Evolutionary conservation across 2,113 vertebrate genomes (phyloP).

Genomic region (Notothenia coriiceps): DNA sequence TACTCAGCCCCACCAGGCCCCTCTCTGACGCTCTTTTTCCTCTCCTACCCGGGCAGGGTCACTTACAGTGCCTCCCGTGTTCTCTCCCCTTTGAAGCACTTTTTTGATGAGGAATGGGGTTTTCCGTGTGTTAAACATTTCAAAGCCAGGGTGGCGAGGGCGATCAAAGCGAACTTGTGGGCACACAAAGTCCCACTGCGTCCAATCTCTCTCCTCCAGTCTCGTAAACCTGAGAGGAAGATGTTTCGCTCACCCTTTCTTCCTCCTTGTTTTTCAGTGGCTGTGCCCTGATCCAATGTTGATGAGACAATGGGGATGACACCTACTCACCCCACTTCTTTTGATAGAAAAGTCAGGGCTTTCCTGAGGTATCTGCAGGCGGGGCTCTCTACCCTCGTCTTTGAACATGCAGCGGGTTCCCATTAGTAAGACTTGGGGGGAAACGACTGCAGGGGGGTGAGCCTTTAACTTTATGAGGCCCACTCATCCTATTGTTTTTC

Average conservation of each 20-base stretch:
- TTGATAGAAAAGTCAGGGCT: slow-evolving; percentile 75
- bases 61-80: slow-evolving; percentile 54
- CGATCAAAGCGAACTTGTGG: slow-evolving; percentile 56
- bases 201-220: slow-evolving; percentile 19
- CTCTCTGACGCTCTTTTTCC: slow-evolving; percentile 65
- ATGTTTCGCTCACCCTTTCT: slow-evolving; percentile 40
- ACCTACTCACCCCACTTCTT: slow-evolving; percentile 55
- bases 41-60: not conserved
- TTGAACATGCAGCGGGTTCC: slow-evolving; percentile 78
- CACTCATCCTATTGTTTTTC: slow-evolving; percentile 64
- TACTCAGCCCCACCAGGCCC: slow-evolving; percentile 23
- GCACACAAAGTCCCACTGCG: slow-evolving; percentile 23
- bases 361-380: slow-evolving; percentile 70
- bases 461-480: slow-evolving; percentile 55
- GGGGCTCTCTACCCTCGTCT: slow-evolving; percentile 55
- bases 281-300: slow-evolving; percentile 59
- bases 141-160: slow-evolving; percentile 47
- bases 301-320: slow-evolving; percentile 68
- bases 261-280: slow-evolving; percentile 41
- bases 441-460: slow-evolving; percentile 34
- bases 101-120: slow-evolving; percentile 51
- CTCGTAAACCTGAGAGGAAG: slow-evolving; percentile 46
- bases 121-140: slow-evolving; percentile 67
- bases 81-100: slow-evolving; percentile 62
- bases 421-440: slow-evolving; percentile 63